Evolutionary conservation across 2,888 invertebrate species (phyloP).

Genomic region (Drosophila kanekoi): DNA sequence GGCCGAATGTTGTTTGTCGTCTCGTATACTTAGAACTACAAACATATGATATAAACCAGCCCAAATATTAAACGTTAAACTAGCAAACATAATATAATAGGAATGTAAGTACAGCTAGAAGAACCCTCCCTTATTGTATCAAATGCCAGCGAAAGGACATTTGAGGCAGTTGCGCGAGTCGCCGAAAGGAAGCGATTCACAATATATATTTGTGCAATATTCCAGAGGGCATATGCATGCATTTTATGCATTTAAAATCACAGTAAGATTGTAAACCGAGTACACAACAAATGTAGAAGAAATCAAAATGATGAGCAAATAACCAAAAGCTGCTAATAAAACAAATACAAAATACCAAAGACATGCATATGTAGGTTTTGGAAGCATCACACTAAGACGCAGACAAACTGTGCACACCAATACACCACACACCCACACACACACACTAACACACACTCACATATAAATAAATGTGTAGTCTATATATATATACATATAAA

Average conservation of each 20-base stretch:
- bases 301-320: conserved; percentile 77
- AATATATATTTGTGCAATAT: conserved; percentile 76
- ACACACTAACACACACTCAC: conserved; percentile 26
- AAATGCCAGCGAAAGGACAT: conserved; percentile 7
- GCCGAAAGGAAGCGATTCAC: conserved; percentile 24
- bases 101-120: conserved; percentile 32
- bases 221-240: conserved; percentile 49
- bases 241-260: conserved; percentile 70
- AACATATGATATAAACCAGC: conserved; percentile 34
- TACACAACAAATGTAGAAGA: conserved; percentile 59
- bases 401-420: conserved; percentile 35
- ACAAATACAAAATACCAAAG: conserved; percentile 44
- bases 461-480: conserved; percentile 37
- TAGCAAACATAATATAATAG: conserved; percentile 53
- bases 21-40: conserved; percentile 31
- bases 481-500: conserved; percentile 33
- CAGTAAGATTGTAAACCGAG: conserved; percentile 37
- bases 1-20: conserved; percentile 28
- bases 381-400: conserved; percentile 49
- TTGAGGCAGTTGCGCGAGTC: conserved; percentile 1
- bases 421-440: conserved; percentile 34
- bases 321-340: conserved; percentile 77
- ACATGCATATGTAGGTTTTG: conserved; percentile 44
- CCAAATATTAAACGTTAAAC: conserved; percentile 47
- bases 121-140: neutral